Conservation (phyloP, 2,113 vertebrate species). For the Callocephalon fimbriatum region DNA sequence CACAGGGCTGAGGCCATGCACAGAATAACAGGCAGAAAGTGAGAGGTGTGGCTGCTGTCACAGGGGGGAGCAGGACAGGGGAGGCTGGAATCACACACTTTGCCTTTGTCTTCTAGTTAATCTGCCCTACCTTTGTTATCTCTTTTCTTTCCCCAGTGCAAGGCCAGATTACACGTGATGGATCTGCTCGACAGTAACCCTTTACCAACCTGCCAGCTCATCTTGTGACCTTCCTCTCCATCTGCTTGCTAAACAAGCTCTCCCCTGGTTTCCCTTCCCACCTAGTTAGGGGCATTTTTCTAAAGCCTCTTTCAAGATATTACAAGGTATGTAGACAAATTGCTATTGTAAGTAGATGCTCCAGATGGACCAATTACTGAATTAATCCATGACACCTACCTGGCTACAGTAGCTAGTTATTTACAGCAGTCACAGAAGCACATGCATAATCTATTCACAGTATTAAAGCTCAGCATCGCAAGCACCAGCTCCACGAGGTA, state of each 20-base stretch:
- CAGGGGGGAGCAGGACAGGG: background rate
- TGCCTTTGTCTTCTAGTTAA: conserved; percentile 10
- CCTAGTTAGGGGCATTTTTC: background rate
- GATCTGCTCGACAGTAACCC: background rate
- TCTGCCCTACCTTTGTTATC: background rate
- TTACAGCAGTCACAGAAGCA: conserved; percentile 4
- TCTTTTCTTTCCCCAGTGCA: background rate
- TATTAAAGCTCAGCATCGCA: fast-evolving
- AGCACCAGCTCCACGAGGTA: background rate
- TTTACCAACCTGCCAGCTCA: background rate
- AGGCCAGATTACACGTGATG: conserved; percentile 3
- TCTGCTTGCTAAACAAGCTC: background rate
- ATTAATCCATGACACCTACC: conserved; percentile 29
- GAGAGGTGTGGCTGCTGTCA: background rate
- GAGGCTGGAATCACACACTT: background rate
- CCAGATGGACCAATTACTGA: conserved; percentile 55
- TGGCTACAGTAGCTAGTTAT: conserved; percentile 23
- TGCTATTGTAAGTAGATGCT: background rate
- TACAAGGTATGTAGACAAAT: background rate
- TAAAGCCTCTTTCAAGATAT: conserved; percentile 19
- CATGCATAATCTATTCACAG: background rate
- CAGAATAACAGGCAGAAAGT: conserved; percentile 12
- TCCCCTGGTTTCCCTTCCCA: background rate
- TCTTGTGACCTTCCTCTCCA: background rate
- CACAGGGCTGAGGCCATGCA: background rate